Conservation (phyloP, 2,888 invertebrate species). For the Isoperla grammatica region DNA sequence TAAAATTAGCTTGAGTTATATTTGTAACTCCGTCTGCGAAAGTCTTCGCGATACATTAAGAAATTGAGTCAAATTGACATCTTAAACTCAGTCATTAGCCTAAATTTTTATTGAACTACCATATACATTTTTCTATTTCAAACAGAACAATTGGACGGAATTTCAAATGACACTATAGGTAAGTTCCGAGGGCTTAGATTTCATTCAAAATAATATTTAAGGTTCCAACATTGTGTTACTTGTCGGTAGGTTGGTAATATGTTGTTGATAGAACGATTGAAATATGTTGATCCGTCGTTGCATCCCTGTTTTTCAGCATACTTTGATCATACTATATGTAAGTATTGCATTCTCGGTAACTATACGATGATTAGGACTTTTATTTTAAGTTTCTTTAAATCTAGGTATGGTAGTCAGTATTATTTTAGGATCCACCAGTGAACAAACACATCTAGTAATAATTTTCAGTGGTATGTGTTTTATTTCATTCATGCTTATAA, state of each 20-base stretch:
- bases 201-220: constrained; percentile 17
- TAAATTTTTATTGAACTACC: constrained; percentile 21
- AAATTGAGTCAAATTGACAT: background rate
- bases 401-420: too few species aligned
- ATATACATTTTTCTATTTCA: constrained; percentile 44
- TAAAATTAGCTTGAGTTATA: too few species aligned
- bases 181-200: constrained; percentile 38
- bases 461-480: background rate
- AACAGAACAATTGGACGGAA: constrained; percentile 40
- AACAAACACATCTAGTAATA: background rate
- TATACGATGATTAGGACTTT: background rate
- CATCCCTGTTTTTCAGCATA: constrained; percentile 23
- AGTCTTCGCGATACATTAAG: background rate
- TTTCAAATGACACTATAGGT: constrained; percentile 32
- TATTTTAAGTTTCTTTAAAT: background rate
- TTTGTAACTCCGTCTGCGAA: too few species aligned
- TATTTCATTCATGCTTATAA: too few species aligned
- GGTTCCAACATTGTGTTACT: background rate
- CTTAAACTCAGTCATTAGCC: too few species aligned
- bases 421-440: background rate
- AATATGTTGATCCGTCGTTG: constrained; percentile 16
- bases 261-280: background rate
- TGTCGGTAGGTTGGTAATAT: background rate
- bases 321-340: constrained; percentile 19
- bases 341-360: constrained; percentile 7